Base-by-base conservation (phyloP, 2,113 vertebrate species). In the Gadus macrocephalus region DNA sequence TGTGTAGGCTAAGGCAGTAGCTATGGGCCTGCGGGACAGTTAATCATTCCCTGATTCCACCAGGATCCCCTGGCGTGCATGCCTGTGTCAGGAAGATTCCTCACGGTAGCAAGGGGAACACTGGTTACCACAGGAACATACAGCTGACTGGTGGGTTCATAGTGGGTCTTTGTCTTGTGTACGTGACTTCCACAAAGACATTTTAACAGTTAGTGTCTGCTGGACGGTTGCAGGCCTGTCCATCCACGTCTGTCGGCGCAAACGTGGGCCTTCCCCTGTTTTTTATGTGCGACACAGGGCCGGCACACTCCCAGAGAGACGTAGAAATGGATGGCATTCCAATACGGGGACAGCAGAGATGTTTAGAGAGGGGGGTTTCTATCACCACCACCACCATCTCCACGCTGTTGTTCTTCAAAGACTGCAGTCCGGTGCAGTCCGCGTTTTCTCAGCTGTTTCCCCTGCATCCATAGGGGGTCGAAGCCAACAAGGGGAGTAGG, bases 361-460 rank as follows among this genome's bases (percentile, higher is more conserved):
- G 79, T 81, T 70, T 73, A 49, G 42, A 49, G 12, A 14, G 42
- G 12, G 71, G 75, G 69, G 25, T 55, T 35, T 74, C 69, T 66
- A 74, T 71, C 9, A 15, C 5, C n/a, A 61, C 59, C 59, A n/a
- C 16, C 56, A 19, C 16, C 22, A 22, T 12, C 71, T 74, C 85
- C 76, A 75, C 25, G 68, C 73, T 61, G 53, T 66, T 75, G 83
- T 85, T 89, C 79, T 80, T 81, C 87, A 89, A 89, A 91, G 88
- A 67, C 81, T 72, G 73, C 66, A 69, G 73, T 84, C 55, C 58
- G 85, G 74, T 74, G 69, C 75, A 80, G 81, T 49, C 42, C 83
- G 80, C 85, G 89, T 89, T 89, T 89, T 91, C 81, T 90, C 91
- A 92, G 91, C 91, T 93, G 90, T 91, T 80, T 78, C 67, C 66